Conservation (phyloP, 2,113 vertebrate species). For the Thinocorus orbignyianus region DNA sequence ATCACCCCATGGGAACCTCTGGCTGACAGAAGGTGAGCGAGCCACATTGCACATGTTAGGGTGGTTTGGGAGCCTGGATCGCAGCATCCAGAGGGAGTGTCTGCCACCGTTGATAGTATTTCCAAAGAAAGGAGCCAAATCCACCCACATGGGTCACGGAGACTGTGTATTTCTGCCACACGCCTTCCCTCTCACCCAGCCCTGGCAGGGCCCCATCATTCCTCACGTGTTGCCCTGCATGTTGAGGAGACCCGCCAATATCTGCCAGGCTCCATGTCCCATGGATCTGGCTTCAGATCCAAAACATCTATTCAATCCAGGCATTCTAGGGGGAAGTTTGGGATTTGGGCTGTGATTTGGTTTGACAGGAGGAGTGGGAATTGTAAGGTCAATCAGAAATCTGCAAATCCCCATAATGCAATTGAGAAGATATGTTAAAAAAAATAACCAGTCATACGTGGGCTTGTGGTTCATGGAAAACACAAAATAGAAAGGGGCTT, state of each 20-base stretch:
- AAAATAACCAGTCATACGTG: neutral
- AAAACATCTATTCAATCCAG: neutral
- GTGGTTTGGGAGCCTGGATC: neutral
- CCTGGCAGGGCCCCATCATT: neutral
- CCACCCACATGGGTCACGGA: conserved; percentile 51
- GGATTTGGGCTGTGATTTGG: neutral
- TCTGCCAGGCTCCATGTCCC: fast-evolving
- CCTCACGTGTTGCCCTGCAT: neutral
- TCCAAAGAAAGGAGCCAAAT: conserved; percentile 61
- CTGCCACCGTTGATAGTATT: neutral
- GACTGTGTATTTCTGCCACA: conserved; percentile 17
- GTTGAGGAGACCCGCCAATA: neutral
- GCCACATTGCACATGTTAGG: neutral
- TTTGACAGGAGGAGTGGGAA: neutral
- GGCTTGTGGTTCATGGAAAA: neutral
- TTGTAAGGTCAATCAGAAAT: neutral
- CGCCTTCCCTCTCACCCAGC: neutral
- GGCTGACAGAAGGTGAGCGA: neutral
- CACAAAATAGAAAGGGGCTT: neutral
- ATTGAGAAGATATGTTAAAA: neutral
- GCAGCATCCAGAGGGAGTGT: neutral
- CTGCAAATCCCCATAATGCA: neutral
- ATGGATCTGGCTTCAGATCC: neutral
- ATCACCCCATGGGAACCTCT: neutral
- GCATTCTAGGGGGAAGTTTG: neutral